phyloP scores from a whole-genome alignment of 2,888 invertebrate species.

The Drepana falcataria region DNA sequence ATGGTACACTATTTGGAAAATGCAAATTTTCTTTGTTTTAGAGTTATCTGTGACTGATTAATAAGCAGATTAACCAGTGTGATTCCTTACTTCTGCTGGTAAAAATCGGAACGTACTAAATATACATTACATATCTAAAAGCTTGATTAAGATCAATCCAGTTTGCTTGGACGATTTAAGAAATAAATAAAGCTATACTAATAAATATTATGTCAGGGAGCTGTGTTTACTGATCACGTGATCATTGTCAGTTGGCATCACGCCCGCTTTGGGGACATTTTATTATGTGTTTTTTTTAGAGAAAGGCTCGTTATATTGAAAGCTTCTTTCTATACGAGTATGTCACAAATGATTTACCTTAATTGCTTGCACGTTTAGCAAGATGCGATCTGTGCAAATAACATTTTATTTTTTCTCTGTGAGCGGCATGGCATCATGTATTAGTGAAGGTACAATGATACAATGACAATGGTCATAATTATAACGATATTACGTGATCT shows the following conservation, averaged over 20 bases:
- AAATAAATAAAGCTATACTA: too few relatives aligned
- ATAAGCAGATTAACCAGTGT: too few relatives aligned
- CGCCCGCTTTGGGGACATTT: constrained; percentile 23
- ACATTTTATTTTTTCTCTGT: not conserved
- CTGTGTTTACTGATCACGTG: constrained; percentile 20
- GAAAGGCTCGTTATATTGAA: constrained; percentile 24
- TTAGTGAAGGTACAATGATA: constrained; percentile 6
- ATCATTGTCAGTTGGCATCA: constrained; percentile 31
- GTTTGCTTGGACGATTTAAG: too few relatives aligned
- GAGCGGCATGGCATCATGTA: not conserved
- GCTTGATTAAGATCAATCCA: constrained; percentile 1
- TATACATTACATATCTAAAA: not conserved
- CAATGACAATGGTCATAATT: constrained; percentile 20
- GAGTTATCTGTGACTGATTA: too few relatives aligned
- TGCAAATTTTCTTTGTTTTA: too few relatives aligned
- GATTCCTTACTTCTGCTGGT: too few relatives aligned
- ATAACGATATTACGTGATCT: constrained; percentile 24
- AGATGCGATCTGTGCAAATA: constrained; percentile 5
- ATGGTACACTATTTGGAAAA: too few relatives aligned
- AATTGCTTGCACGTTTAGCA: constrained; percentile 22
- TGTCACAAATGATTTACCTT: constrained; percentile 26
- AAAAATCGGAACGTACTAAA: too few relatives aligned
- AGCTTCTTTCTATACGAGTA: constrained; percentile 12
- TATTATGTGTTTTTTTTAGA: constrained; percentile 21
- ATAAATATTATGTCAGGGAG: constrained; percentile 8